Percentiles rank a stretch among this genome's conserved stretches.
Evolutionary conservation across 2,113 vertebrate species (phyloP).

Genomic region (Sinocyclocheilus anophthalmus): DNA sequence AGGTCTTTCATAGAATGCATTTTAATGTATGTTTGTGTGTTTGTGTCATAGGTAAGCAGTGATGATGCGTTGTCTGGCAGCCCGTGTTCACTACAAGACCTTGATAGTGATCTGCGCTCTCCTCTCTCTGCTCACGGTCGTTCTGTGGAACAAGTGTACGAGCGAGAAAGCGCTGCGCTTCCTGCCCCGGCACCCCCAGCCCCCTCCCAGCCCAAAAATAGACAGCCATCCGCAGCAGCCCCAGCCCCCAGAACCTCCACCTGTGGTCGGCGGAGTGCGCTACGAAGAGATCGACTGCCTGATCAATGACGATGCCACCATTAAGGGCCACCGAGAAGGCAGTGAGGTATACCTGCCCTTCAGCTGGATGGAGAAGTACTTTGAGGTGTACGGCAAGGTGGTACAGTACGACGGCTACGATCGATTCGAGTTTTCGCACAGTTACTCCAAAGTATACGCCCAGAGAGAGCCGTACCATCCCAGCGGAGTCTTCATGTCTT

Average conservation of each 20-base stretch:
- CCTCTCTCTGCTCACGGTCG: constrained; percentile 88
- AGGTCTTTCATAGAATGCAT: background rate
- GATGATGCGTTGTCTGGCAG: constrained; percentile 97
- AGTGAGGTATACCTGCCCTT: constrained; percentile 96
- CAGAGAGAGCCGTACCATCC: too few relatives aligned
- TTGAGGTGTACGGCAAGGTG: too few relatives aligned
- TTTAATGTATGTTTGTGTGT: constrained; percentile 3
- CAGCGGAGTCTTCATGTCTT: constrained; percentile 97
- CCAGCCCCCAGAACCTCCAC: constrained; percentile 85
- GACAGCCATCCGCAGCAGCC: constrained; percentile 78
- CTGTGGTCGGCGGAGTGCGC: constrained; percentile 77
- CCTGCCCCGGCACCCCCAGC: constrained; percentile 65
- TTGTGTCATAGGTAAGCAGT: constrained; percentile 78
- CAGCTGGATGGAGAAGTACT: constrained; percentile 93
- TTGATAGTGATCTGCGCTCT: constrained; percentile 91
- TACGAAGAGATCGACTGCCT: constrained; percentile 97
- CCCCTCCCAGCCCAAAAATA: constrained; percentile 69
- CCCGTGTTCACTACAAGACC: constrained; percentile 96
- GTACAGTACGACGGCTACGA: too few relatives aligned
- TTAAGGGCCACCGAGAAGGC: too few relatives aligned
- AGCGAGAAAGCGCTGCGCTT: constrained; percentile 75
- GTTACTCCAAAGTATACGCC: too few relatives aligned
- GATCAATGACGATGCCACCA: too few relatives aligned
- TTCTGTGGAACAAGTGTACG: constrained; percentile 94
- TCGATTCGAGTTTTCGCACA: too few relatives aligned